Evolutionary conservation across 1,140 invertebrate species (phyloP), one percentile per base, ranked within the genome.

Genomic region (Macrocentrus cingulum): DNA sequence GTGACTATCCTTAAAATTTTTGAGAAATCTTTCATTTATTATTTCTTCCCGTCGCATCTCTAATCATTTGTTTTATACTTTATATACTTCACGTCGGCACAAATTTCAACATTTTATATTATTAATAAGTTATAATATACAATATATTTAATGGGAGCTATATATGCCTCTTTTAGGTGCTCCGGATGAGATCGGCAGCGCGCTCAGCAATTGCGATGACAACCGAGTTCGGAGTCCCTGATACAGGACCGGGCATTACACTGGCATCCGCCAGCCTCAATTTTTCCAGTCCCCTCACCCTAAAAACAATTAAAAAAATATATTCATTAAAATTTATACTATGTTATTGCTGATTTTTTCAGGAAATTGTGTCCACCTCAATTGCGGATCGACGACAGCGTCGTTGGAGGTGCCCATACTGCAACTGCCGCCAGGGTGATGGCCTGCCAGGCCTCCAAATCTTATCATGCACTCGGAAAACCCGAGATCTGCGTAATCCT

Each of bases 221-320:
- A 1, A 85, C 81, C 1, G 87, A 87, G 69, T 90, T 89, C 0
- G 88, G 88, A 55, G 83, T 84, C 5, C 87, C 83, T 0, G 87
- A 87, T 23, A 88, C 72, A 0, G 87, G 86, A 0, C 83, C 76
- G 0, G 90, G 89, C 25, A 91, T 63, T 7, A 90, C 77, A 65
- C 89, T 91, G 8, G 87, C 86, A 64, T 91, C 89, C 29, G 87
- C 82, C 56, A 91, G 80, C 25, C 89, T 77, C 2, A 91, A 63
- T 25, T 83, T 81, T 2, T 76, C 68, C 0, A 89, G 72, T 0
- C 84, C 82, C 62, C 79, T 81, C 0, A 91, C 86, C 61, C 89
- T 90, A 58, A 46, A 70, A 70, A 65, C 15, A 44, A 32, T 48
- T 36, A 44, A 29, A 52, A 52, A n/a, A 34, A 20, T 57, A 23